Percentiles rank a stretch among this genome's conserved stretches.
Conservation (phyloP, 1,140 invertebrate genomes). For the Hormaphis cornu region DNA sequence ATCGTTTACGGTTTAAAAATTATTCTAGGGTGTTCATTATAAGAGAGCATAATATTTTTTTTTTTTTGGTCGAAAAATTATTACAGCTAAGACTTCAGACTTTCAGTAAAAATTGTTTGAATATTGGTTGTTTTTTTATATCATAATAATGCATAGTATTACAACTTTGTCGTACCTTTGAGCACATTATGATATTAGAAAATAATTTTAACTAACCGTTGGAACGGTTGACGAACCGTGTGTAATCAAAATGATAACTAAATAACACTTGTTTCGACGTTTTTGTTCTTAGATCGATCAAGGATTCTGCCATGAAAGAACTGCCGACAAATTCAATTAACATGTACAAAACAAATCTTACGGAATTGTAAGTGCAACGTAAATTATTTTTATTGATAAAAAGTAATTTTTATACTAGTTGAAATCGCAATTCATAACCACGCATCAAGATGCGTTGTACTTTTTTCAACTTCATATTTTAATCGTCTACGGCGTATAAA, state of each 20-base stretch:
- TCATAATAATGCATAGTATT: no score
- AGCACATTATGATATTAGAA: neutral
- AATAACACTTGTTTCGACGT: neutral
- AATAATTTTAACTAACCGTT: neutral
- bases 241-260: neutral
- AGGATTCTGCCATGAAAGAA: neutral
- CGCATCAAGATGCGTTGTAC: no score
- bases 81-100: no score
- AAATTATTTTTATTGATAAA: neutral
- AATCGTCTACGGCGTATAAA: no score
- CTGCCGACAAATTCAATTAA: neutral
- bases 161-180: neutral
- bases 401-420: no score
- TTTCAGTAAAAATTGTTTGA: neutral
- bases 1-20: no score
- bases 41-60: no score
- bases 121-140: no score
- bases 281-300: neutral
- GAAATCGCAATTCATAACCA: no score
- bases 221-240: neutral
- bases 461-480: no score
- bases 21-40: no score
- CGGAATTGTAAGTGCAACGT: constrained; percentile 10
- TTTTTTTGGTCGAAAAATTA: no score
- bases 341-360: neutral